Evolutionary conservation across 2,797 vertebrate genomes (phyloP), one percentile per base, ranked within the genome.

Genomic region (Cossypha polioptera): DNA sequence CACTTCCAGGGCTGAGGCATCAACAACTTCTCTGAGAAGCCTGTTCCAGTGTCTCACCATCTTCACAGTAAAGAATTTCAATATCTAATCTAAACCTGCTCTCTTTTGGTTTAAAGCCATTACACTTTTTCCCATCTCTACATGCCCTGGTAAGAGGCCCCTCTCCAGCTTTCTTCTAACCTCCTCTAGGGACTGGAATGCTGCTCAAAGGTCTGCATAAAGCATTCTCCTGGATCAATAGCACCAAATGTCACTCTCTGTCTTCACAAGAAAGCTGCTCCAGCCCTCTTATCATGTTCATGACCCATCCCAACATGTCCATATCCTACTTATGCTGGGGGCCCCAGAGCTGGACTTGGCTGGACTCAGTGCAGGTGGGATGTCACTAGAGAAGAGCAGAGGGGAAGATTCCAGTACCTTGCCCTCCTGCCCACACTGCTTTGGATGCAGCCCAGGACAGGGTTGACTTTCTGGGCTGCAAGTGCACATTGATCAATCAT

Each of bases 231-330:
- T 24, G 50, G n/a, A 26, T 43, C 22, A 65, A 43, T 13, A 58
- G 16, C n/a, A 50, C 26, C 24, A 51, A n/a, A 42, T 65, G 15
- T 42, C 55, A 47, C 15, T n/a, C 13, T 13, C 26, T 50, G 36
- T 79, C 58, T 65, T 87, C 51, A 29, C 5, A 51, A 24, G 22
- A 72, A 16, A 58, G n/a, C 24, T 38, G n/a, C 16, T 43, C n/a
- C n/a, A 43, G 13, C 9, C 28, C 51, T 50, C 15, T 9, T 8
- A 20, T 3, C n/a, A 50, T 31, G 21, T 50, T 26, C 0, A 0
- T 36, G 21, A 7, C 16, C 31, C 7, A 20, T 4, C 3, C 16
- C 43, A 74, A 10, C 31, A 42, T 20, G 10, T 43, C 11, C n/a
- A 45, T n/a, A 17, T 35, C 14, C 21, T 42, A 5, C 16, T 21